Conservation (phyloP, 1,140 invertebrate species). For the Atopsyche davidsoni region DNA sequence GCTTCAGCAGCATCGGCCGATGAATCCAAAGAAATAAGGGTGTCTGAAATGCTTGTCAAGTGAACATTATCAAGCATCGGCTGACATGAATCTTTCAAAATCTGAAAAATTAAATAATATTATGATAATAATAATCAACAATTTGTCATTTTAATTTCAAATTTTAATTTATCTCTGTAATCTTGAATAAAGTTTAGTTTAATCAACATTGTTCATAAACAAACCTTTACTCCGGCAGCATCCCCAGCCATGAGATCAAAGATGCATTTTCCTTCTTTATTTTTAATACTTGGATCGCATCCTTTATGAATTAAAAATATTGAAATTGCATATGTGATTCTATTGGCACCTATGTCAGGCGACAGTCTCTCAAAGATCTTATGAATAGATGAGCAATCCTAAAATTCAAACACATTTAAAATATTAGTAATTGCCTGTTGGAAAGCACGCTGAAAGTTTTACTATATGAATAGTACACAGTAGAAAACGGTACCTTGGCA, state of each 20-base stretch:
- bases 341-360: conserved; percentile 39
- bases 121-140: no score
- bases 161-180: no score
- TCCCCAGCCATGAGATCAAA: conserved; percentile 23
- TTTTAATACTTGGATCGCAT: conserved; percentile 57
- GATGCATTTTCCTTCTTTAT: conserved; percentile 50
- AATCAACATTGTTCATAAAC: no score
- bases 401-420: not conserved
- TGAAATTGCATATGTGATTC: conserved; percentile 57
- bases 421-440: not conserved
- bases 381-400: conserved; percentile 44
- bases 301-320: conserved; percentile 66
- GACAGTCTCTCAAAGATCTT: conserved; percentile 38
- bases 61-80: no score
- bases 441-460: not conserved
- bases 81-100: no score
- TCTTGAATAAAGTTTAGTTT: no score
- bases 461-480: not conserved
- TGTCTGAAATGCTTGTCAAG: not conserved
- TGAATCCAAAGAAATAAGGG: conserved; percentile 9
- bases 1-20: not conserved
- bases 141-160: no score
- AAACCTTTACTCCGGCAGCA: conserved; percentile 20
- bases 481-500: conserved; percentile 13
- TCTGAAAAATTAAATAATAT: no score